Conservation (phyloP, 2,888 invertebrate genomes). For the Papilio demoleus region DNA sequence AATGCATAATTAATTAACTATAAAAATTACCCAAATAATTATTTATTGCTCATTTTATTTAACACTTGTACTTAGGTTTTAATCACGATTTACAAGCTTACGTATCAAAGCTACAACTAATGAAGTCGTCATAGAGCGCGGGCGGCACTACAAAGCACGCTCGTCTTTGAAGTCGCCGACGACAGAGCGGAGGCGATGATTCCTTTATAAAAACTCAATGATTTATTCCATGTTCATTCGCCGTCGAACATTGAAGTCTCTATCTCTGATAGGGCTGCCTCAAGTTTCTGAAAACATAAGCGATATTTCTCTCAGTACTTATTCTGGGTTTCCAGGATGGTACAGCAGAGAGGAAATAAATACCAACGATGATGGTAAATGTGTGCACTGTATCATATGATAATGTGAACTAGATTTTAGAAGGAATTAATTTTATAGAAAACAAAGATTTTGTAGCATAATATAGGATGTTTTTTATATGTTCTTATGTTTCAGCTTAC, state of each 20-base stretch:
- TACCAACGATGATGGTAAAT: too few species aligned
- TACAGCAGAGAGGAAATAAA: too few species aligned
- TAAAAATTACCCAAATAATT: neutral
- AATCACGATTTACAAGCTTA: neutral
- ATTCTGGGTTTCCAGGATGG: neutral
- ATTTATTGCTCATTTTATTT: neutral
- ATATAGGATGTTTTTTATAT: too few species aligned
- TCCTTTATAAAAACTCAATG: conserved; percentile 79
- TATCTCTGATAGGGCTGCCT: conserved; percentile 45
- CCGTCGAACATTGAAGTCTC: conserved; percentile 52
- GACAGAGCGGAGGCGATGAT: conserved; percentile 77
- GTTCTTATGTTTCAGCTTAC: too few species aligned
- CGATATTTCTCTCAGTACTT: too few species aligned
- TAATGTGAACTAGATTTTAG: too few species aligned
- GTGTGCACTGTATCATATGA: too few species aligned
- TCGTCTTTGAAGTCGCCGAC: conserved; percentile 46
- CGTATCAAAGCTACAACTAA: conserved; percentile 54
- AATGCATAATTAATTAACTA: too few species aligned
- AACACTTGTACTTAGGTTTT: neutral
- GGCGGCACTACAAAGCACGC: conserved; percentile 64
- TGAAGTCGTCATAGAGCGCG: conserved; percentile 71
- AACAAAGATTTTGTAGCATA: too few species aligned
- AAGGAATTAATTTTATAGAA: too few species aligned
- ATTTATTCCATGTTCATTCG: conserved; percentile 69
- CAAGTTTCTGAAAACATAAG: neutral